Evolutionary conservation across 2,888 invertebrate species (phyloP).

Genomic region (Sicus ferrugineus): DNA sequence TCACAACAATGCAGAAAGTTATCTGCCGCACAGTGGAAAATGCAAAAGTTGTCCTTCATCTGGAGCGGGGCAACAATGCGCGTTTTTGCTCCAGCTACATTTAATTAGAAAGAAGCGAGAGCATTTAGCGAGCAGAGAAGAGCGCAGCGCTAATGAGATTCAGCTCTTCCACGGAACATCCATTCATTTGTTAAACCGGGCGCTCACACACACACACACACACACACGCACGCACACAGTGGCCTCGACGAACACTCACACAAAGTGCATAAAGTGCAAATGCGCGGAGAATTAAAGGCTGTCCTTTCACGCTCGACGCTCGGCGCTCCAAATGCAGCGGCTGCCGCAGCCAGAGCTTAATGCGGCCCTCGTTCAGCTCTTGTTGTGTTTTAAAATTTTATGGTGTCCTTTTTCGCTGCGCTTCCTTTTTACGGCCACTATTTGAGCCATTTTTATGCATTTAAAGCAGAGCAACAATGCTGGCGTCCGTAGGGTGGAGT

Average conservation of each 20-base stretch:
- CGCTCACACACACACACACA: slow-evolving; percentile 13
- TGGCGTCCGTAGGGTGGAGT: slow-evolving; percentile 1
- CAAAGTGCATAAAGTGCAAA: neutral
- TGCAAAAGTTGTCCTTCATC: slow-evolving; percentile 28
- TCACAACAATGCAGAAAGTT: slow-evolving; percentile 28
- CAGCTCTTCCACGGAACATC: slow-evolving; percentile 33
- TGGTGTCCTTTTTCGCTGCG: neutral
- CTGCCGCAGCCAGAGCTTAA: slow-evolving; percentile 23
- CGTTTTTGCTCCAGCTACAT: neutral
- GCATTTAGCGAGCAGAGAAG: slow-evolving; percentile 1
- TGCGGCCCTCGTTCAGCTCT: slow-evolving; percentile 8
- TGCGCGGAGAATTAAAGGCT: neutral
- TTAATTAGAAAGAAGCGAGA: slow-evolving; percentile 4
- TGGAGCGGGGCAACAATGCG: slow-evolving; percentile 4
- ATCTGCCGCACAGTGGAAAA: slow-evolving; percentile 2
- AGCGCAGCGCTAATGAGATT: slow-evolving; percentile 37
- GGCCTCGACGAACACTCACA: too few relatives aligned
- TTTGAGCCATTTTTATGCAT: slow-evolving; percentile 31
- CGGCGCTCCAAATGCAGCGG: slow-evolving; percentile 9
- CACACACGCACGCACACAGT: slow-evolving; percentile 9
- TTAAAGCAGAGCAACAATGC: slow-evolving; percentile 29
- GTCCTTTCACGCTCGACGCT: slow-evolving; percentile 17
- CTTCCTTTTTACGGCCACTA: slow-evolving; percentile 9
- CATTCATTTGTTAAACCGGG: slow-evolving; percentile 29
- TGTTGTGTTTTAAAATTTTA: slow-evolving; percentile 4